Percentiles rank a stretch among this genome's conserved stretches.
Conservation (phyloP, 53 echinoderm and acorn worm species). For the Temnopleurus reevesii region DNA sequence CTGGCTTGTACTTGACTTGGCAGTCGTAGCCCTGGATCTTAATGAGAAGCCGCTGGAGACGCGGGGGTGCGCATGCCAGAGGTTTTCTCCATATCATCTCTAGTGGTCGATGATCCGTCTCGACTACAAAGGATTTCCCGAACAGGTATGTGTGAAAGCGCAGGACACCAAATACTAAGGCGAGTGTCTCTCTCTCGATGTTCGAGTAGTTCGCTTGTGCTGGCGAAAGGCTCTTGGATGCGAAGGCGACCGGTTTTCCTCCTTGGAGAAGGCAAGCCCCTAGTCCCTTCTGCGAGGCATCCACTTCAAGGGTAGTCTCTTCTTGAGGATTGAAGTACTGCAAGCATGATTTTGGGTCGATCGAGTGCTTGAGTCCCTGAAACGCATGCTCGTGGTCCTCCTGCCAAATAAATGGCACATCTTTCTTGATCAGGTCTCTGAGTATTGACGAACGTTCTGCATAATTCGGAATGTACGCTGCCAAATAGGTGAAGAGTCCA, state of each 20-base stretch:
- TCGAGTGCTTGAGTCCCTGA: conserved; percentile 33
- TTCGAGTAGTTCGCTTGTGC: conserved; percentile 73
- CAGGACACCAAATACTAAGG: conserved; percentile 60
- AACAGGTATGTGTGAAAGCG: conserved; percentile 71
- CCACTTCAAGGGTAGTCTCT: conserved; percentile 50
- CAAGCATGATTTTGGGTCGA: not conserved
- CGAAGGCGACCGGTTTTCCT: conserved; percentile 63
- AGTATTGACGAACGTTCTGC: conserved; percentile 48
- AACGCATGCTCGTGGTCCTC: conserved; percentile 61
- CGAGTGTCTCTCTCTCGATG: conserved; percentile 68
- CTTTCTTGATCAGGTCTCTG: conserved; percentile 28
- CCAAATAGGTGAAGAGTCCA: conserved; percentile 57
- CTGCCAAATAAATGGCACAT: conserved; percentile 58
- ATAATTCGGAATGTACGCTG: conserved; percentile 59
- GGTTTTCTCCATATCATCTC: conserved; percentile 75
- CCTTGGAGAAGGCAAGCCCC: conserved; percentile 63
- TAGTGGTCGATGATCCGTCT: conserved; percentile 70
- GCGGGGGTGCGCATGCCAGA: conserved; percentile 63
- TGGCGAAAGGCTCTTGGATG: conserved; percentile 66
- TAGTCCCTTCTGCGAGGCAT: conserved; percentile 62
- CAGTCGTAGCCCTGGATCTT: conserved; percentile 74
- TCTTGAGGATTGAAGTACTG: conserved; percentile 32
- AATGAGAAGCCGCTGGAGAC: conserved; percentile 66
- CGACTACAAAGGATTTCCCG: conserved; percentile 51
- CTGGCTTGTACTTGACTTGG: conserved; percentile 54